Evolutionary conservation across 2,797 vertebrate species (phyloP), one percentile per base, ranked within the genome.

Genomic region (Ptychadena robeensis): DNA sequence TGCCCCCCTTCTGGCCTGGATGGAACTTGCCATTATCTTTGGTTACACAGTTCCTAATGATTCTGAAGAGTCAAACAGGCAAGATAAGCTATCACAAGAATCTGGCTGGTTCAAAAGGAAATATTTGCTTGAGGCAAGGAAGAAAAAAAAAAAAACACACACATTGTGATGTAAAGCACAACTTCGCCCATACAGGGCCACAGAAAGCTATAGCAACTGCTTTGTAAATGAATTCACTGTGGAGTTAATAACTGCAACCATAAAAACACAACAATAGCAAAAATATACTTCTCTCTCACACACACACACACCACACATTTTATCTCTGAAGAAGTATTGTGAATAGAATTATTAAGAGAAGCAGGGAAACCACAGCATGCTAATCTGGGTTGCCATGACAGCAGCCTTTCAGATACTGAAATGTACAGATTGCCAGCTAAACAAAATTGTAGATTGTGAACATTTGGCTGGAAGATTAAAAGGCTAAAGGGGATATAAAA

Each of bases 391-490:
- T 95, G 92, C 93, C 93, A 94, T 94, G 93, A 92, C 92, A 94
- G 92, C 94, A 93, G 93, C 90, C 92, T 93, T 93, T 93, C 90
- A 93, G 92, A 93, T 91, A 91, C 92, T 90, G 91, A 93, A 95
- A 94, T 94, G 94, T 93, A 92, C 93, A 91, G 89, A 94, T 92
- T 92, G 92, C 93, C 91, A 92, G 92, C 93, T 94, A 94, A 95
- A 94, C 93, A 95, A 94, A 94, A 94, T 94, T 93, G 94, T 94
- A 94, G 92, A 94, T 94, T 94, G 92, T 91, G 94, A 94, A 95
- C 93, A 94, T 95, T 95, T 94, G 93, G 94, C 93, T 93, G 92
- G 89, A 91, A 94, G 94, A 94, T 95, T 95, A 93, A 94, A 94
- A 94, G 92, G 93, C 93, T 93, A 94, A 93, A 90, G 92, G 88